Base-by-base conservation (phyloP, 2,797 vertebrate genomes). In the Poeciliopsis presidionis region DNA sequence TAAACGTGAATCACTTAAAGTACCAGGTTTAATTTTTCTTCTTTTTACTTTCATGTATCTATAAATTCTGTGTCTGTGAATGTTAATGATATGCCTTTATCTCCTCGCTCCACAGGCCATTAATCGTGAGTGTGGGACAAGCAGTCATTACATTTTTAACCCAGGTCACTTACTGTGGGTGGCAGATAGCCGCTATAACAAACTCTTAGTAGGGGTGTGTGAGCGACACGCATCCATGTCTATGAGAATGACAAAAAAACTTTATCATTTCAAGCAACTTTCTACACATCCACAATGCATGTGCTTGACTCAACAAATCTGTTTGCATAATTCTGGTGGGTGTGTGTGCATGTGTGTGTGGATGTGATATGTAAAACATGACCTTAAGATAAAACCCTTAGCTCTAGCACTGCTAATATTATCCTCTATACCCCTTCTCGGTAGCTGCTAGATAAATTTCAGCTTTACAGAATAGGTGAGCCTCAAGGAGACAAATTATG, bases 81-180 rank as follows among this genome's bases (percentile, higher is more conserved):
- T 79, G 78, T 69, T 91, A 94, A 94, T 94, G 93, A 92, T 90
- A 84, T 93, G 90, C 87, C 90, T 93, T 95, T 94, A 95, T 95
- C 93, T 94, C 77, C 20, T 85, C 74, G 87, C 85, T 89, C 87
- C 93, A 93, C 86, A 90, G 93, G 87, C 91, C 91, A 93, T 95
- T 95, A 94, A 94, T 96, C 92, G 91, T 92, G 87, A 93, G 88
- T 92, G 84, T 88, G 88, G 91, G 93, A 95, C 93, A 94, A 92
- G 92, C 92, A 91, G 91, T 91, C 94, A 94, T 93, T 93, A 94
- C 87, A 91, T 90, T 90, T 94, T 95, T 94, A 95, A 95, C 94
- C 93, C 90, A 73, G 89, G 90, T 92, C 91, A 91, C 93, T 92
- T 91, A 88, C 93, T 95, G 95, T 91, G 87, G 89, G 88, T 85